Evolutionary conservation across 2,113 vertebrate species (phyloP).

Genomic region (Copsychus sechellarum): DNA sequence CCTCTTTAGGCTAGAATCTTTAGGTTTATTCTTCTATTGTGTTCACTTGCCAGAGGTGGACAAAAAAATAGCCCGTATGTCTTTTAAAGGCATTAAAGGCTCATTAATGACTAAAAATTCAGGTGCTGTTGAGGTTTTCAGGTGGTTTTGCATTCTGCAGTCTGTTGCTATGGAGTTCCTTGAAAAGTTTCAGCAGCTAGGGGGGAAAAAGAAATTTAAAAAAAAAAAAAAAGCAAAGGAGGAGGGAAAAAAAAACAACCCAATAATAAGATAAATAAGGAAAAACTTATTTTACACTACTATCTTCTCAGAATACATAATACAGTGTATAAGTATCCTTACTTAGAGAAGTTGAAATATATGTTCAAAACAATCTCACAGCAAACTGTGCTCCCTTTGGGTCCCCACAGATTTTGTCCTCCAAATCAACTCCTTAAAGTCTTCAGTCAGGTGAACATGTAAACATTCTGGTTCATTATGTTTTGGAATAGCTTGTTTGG

Average conservation of each 20-base stretch:
- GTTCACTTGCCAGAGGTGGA: not conserved
- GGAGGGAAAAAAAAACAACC: no score
- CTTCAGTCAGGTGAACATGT: not conserved
- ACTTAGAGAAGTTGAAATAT: not conserved
- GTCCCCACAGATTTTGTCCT: not conserved
- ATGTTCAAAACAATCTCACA: not conserved
- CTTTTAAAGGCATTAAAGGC: not conserved
- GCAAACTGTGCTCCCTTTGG: not conserved
- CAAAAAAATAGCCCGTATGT: not conserved
- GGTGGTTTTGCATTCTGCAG: not conserved
- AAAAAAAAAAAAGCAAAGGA: no score
- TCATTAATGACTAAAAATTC: not conserved
- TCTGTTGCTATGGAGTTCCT: not conserved
- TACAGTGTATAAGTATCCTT: accelerated
- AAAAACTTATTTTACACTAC: not conserved
- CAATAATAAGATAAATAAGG: not conserved
- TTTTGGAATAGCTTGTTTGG: not conserved
- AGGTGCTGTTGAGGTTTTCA: not conserved
- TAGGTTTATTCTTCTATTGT: not conserved
- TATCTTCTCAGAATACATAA: not conserved
- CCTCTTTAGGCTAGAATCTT: not conserved
- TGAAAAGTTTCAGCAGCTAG: not conserved
- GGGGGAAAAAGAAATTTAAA: no score
- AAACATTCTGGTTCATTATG: not conserved
- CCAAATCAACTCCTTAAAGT: not conserved